phyloP scores from a whole-genome alignment of 2,888 invertebrate genomes.

The Beris chalybata region DNA sequence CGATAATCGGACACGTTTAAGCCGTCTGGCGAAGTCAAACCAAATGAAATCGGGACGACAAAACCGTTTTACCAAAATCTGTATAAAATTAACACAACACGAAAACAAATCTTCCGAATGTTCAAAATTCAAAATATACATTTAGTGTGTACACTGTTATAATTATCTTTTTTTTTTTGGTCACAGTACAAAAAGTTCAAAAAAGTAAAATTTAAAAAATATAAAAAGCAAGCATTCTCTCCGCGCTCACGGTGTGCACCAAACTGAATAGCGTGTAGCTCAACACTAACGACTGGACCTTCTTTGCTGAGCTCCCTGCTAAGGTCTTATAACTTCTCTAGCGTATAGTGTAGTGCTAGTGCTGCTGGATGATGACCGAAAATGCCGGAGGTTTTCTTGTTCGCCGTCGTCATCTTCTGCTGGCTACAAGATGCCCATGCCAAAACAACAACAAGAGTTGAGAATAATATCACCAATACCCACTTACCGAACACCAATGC shows the following conservation, averaged over 20 bases:
- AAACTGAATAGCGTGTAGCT: conserved; percentile 22
- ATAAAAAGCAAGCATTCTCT: conserved; percentile 12
- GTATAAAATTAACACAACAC: no score
- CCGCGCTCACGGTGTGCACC: conserved; percentile 20
- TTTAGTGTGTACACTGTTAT: background rate
- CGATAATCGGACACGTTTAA: conserved; percentile 32
- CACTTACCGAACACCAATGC: no score
- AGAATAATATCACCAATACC: no score
- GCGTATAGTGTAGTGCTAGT: no score
- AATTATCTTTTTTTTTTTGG: background rate
- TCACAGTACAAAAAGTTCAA: conserved; percentile 1
- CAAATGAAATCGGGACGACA: conserved; percentile 33
- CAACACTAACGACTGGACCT: conserved; percentile 15
- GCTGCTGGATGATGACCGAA: conserved; percentile 2
- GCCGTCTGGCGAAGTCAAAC: conserved; percentile 34
- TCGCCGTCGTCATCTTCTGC: no score
- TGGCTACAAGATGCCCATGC: no score
- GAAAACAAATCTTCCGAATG: background rate
- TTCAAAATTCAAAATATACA: background rate
- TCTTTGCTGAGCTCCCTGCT: background rate
- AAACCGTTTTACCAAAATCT: background rate
- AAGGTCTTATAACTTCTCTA: no score
- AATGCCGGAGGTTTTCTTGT: conserved; percentile 18
- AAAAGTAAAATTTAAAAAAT: conserved; percentile 10
- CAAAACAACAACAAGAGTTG: no score